phyloP scores from a whole-genome alignment of 2,888 invertebrate genomes.

The Sinohyriopsis cumingii region DNA sequence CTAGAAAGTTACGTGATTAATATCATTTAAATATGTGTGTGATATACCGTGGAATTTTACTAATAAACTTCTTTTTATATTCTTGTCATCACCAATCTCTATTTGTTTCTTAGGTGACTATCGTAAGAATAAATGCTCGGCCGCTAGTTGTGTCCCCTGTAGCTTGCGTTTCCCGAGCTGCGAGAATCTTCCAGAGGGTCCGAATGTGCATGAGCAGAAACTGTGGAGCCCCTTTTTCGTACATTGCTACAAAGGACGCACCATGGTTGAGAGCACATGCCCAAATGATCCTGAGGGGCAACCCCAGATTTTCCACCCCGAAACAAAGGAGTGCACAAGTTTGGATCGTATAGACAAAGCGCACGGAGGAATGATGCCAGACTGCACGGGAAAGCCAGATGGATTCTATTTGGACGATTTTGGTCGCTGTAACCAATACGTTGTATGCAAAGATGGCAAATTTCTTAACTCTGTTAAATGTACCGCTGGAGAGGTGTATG shows the following conservation, averaged over 20 bases:
- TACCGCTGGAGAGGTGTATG: slow-evolving; percentile 22
- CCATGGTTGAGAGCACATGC: slow-evolving; percentile 40
- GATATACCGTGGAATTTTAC: too few species aligned
- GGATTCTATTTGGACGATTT: slow-evolving; percentile 45
- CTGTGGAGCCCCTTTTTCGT: slow-evolving; percentile 45
- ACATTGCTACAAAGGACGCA: slow-evolving; percentile 42
- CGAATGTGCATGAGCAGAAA: slow-evolving; percentile 41
- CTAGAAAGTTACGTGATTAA: too few species aligned
- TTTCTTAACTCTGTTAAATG: slow-evolving; percentile 23
- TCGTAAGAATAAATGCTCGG: too few species aligned
- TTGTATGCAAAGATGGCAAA: slow-evolving; percentile 33
- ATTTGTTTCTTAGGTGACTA: too few species aligned
- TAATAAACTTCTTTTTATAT: too few species aligned
- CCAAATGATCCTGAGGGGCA: slow-evolving; percentile 22
- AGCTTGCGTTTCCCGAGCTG: slow-evolving; percentile 45
- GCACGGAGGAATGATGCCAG: slow-evolving; percentile 42
- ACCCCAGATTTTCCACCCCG: slow-evolving; percentile 28
- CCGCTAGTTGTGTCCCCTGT: slow-evolving; percentile 37
- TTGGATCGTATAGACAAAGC: slow-evolving; percentile 40
- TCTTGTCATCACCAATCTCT: too few species aligned
- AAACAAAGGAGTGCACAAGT: slow-evolving; percentile 24
- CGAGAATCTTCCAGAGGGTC: slow-evolving; percentile 32
- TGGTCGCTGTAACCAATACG: slow-evolving; percentile 49
- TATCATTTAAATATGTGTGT: too few species aligned
- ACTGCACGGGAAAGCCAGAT: slow-evolving; percentile 33